These are phyloP conservation scores for Oryctes rhinoceros DNA, from an alignment of 1,140 invertebrate species.

Conservation along the genomic window DNA sequence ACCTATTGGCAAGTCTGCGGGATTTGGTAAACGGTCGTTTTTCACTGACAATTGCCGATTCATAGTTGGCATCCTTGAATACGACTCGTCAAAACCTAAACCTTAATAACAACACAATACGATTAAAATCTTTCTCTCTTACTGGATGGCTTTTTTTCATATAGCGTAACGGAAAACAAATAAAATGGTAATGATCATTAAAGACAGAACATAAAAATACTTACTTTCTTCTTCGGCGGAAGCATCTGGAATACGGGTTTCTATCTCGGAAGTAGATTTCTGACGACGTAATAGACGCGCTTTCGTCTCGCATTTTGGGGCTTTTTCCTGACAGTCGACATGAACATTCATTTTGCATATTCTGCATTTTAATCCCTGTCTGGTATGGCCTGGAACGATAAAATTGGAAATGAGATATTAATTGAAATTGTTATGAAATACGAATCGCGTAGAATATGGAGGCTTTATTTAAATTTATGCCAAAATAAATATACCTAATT, in stretches of 20 bases:
- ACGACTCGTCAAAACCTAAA: constrained; percentile 52
- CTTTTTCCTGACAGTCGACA: constrained; percentile 85
- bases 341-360: constrained; percentile 93
- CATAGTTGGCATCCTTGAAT: constrained; percentile 58
- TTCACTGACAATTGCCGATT: constrained; percentile 58
- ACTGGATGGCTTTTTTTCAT: too few species aligned
- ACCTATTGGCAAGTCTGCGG: constrained; percentile 30
- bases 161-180: too few species aligned
- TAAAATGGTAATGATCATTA: too few species aligned
- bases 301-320: constrained; percentile 82
- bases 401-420: background rate
- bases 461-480: background rate
- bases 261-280: constrained; percentile 83
- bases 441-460: background rate
- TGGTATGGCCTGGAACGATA: constrained; percentile 77
- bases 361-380: constrained; percentile 90
- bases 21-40: constrained; percentile 46
- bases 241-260: constrained; percentile 68
- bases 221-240: constrained; percentile 78
- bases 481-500: background rate
- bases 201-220: constrained; percentile 52
- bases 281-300: constrained; percentile 83
- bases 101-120: constrained; percentile 22
- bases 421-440: constrained; percentile 1
- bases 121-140: background rate